Evolutionary conservation across 2,888 invertebrate genomes (phyloP), one percentile per base, ranked within the genome.

Genomic region (Heliconius charithonia): DNA sequence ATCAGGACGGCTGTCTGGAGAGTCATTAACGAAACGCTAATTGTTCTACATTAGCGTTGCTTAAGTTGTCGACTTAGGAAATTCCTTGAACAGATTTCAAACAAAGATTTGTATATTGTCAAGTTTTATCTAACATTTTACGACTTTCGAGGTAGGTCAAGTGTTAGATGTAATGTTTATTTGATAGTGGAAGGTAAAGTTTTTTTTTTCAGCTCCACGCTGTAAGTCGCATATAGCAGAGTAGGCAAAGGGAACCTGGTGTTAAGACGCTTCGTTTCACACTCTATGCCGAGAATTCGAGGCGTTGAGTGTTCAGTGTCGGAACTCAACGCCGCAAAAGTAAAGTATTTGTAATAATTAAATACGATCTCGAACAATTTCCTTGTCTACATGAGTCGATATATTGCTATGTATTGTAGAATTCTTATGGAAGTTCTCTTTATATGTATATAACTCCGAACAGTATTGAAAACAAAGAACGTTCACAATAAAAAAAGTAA

Each of bases 1-100:
- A 90, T 88, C 87, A 89, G 85, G 89, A 78, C 89, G 91, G 87
- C 84, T 91, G 88, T 88, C 85, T 89, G 88, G 86, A 86, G 91
- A 89, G 92, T 93, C 92, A 93, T 94, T 94, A 94, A 92, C 93
- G 86, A 85, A 88, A 87, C 89, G 91, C 91, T 93, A 94, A 94
- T 94, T 94, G 90, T 90, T 86, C 89, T 86, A 87, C 93, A 93
- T 93, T 93, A 91, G 91, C 89, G 86, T 86, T 88, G 87, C 89
- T 88, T 86, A 87, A 85, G 86, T 88, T 87, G 89, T 87, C 88
- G 88, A 87, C 88, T 91, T 88, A 90, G 88, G 87, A 88, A 90
- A 92, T 92, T 92, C 92, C 91, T 90, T 93, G 92, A 92, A 92
- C 90, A 87, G 89, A 90, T 92, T 93, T 88, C 88, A 87, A 89